phyloP scores from a whole-genome alignment of 1,140 invertebrate species.

The Eriocheir sinensis region DNA sequence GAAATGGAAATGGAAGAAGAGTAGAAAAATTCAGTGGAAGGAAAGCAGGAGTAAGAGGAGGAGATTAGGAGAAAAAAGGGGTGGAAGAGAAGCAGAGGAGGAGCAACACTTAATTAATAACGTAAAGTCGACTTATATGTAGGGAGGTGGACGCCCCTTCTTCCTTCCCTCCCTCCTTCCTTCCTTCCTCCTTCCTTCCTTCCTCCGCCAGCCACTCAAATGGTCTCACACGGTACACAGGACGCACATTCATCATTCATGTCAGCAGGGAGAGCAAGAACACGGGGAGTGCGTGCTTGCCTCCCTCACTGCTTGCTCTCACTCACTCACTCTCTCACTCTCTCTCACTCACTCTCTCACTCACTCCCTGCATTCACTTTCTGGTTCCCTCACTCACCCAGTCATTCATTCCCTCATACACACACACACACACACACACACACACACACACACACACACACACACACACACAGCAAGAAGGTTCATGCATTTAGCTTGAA shows the following conservation, averaged over 20 bases:
- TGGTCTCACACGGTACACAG: neutral
- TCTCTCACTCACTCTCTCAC: neutral
- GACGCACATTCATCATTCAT: conserved; percentile 12
- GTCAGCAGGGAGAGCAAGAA: neutral
- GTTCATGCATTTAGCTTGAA: neutral
- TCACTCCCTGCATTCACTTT: neutral
- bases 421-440: conserved; percentile 16
- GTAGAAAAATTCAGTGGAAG: too few species aligned
- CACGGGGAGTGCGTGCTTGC: neutral
- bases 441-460: conserved; percentile 17
- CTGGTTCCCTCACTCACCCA: neutral
- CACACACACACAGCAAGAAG: neutral
- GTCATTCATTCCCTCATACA: neutral
- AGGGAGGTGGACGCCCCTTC: neutral
- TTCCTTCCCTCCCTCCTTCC: neutral
- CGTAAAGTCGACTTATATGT: conserved; percentile 26
- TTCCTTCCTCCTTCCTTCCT: neutral
- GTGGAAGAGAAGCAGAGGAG: too few species aligned
- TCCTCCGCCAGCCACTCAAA: neutral
- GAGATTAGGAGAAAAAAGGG: too few species aligned
- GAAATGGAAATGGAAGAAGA: too few species aligned
- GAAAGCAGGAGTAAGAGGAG: neutral
- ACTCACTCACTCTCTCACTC: neutral
- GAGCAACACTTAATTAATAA: neutral
- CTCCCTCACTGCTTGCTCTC: neutral